phyloP scores from a whole-genome alignment of 2,888 invertebrate species.

The Prosopocoilus inquinatus region DNA sequence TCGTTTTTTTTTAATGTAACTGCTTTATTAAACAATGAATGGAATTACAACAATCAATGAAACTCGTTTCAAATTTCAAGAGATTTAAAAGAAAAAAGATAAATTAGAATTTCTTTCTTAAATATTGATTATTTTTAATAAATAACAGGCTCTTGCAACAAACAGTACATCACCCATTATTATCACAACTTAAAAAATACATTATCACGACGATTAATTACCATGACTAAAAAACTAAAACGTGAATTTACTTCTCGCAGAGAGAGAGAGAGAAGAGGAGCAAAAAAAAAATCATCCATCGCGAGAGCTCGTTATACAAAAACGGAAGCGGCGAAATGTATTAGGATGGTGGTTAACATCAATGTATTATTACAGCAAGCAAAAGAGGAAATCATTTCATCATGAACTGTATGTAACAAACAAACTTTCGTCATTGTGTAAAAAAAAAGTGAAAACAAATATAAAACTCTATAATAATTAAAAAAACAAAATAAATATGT shows the following conservation, averaged over 20 bases:
- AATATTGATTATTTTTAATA: constrained; percentile 38
- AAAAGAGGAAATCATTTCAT: constrained; percentile 2
- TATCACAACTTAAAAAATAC: constrained; percentile 45
- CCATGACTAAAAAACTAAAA: constrained; percentile 5
- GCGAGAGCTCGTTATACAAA: neutral
- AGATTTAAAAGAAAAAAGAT: neutral
- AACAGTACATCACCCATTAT: constrained; percentile 30
- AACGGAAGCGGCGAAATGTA: neutral
- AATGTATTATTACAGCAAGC: neutral
- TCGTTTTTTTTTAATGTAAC: too few relatives aligned
- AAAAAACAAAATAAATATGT: constrained; percentile 12
- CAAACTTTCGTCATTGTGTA: constrained; percentile 18
- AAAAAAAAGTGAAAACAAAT: constrained; percentile 15
- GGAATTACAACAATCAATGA: too few relatives aligned
- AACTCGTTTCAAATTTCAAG: neutral
- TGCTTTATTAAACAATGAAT: too few relatives aligned
- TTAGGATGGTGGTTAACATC: constrained; percentile 1
- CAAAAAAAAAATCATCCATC: neutral
- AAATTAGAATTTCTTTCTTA: constrained; percentile 20
- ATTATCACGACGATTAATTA: constrained; percentile 35
- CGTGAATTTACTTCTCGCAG: neutral
- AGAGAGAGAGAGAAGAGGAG: too few relatives aligned
- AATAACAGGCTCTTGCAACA: constrained; percentile 44
- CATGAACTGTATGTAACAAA: constrained; percentile 5
- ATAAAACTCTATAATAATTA: constrained; percentile 15